Evolutionary conservation across 2,797 vertebrate genomes (phyloP), one percentile per base, ranked within the genome.

Genomic region (Acanthopagrus latus): DNA sequence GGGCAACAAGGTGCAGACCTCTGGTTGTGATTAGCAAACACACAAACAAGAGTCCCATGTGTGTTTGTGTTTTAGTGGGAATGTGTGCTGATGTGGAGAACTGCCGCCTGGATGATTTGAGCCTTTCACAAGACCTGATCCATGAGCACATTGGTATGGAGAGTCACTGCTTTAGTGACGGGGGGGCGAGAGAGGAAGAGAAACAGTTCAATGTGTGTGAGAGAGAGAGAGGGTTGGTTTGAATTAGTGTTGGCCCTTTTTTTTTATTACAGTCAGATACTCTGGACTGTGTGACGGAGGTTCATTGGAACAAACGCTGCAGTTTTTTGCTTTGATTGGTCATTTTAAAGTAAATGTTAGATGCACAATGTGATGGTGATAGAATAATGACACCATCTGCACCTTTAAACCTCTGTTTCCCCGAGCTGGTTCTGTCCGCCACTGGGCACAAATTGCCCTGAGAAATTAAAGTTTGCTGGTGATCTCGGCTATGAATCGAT

Each of bases 61-160:
- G 18, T 60, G 58, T 60, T 14, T 73, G 54, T 74, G 64, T 65
- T 74, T 10, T 25, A 10, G 68, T 64, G 71, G 47, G 7, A 27
- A 58, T 52, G 67, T 47, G 20, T 9, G 44, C 67, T 58, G 63
- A 77, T 76, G 43, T 21, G 12, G 25, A 44, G 43, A 44, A 52
- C 25, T 44, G 44, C 51, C 70, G 82, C 60, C 75, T 27, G 76
- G 25, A 69, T 73, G 71, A 71, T 69, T 76, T 70, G 52, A 80
- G 74, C 52, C 70, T 88, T 85, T 86, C 67, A 78, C 48, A 74
- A 54, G 77, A 80, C 65, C 38, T 87, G 83, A 86, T 75, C 83
- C 88, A 85, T 86, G 87, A 76, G 69, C 78, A 75, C 77, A 82
- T 77, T 78, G 86, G 80, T 80, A 85, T 83, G 80, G 41, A 75